Conservation (phyloP, 2,113 vertebrate species). For the Motacilla alba region DNA sequence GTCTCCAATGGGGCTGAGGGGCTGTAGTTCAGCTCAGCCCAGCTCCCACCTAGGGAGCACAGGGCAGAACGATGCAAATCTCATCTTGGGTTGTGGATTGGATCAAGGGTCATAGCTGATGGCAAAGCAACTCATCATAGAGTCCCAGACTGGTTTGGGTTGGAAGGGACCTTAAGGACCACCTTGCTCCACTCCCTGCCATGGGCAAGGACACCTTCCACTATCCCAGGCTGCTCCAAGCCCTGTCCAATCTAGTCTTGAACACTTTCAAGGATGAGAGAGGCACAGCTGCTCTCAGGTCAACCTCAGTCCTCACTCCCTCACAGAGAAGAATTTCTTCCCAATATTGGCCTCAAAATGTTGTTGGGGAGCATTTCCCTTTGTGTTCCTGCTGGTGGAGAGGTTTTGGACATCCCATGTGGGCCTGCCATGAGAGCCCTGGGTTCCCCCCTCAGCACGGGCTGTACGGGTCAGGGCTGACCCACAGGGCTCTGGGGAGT, state of each 20-base stretch:
- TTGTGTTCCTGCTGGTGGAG: not conserved
- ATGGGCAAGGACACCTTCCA: not conserved
- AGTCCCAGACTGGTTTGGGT: not conserved
- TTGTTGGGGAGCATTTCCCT: not conserved
- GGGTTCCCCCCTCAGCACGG: not conserved
- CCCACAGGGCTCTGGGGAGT: not conserved
- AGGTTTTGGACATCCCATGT: not conserved
- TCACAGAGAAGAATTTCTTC: not conserved
- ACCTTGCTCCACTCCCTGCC: not conserved
- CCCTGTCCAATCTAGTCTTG: not conserved
- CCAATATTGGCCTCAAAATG: not conserved
- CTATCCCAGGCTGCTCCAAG: not conserved
- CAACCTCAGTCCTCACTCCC: not conserved
- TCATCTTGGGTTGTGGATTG: accelerated
- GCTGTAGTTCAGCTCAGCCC: not conserved
- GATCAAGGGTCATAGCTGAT: not conserved
- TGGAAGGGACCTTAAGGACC: not conserved
- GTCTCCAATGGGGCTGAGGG: not conserved
- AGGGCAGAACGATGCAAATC: not conserved
- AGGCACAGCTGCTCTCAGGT: not conserved
- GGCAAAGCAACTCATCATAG: not conserved
- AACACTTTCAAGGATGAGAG: not conserved
- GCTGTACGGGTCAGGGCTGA: not conserved
- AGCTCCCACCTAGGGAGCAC: not conserved
- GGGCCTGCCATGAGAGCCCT: not conserved